Base-by-base conservation (phyloP, 1,140 invertebrate genomes). In the Sitobion miscanthi region DNA sequence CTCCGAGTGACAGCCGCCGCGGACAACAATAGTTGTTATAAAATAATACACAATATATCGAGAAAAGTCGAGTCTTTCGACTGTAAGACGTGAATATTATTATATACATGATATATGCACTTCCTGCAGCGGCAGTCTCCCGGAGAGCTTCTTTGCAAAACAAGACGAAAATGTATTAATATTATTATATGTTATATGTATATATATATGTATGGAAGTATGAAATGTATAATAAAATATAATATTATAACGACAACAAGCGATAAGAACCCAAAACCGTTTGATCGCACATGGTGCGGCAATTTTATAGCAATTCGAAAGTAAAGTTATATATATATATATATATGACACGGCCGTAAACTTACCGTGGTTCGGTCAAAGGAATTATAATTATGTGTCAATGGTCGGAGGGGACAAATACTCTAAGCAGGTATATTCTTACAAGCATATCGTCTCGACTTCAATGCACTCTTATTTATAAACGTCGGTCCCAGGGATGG, bases 241-340 rank as follows among this genome's bases (percentile, higher is more conserved):
- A 38, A 35, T 45, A 45, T 25, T 11, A 42, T 62, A 82, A 82
- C 30, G 49, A 91, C 38, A 47, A 82, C n/a, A 91, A 92, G 91
- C 91, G 69, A 89, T n/a, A 92, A 92, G 90, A 92, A 83, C 91
- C 91, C 69, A 92, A 92, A 92, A 82, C 91, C 91, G 35, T 89
- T 89, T 57, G 47, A n/a, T 88, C 7, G 30, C 52, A 25, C 35
- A 25, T 35, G 6, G 38, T n/a, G 35, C 6, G 23, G 83, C 21
- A 6, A 52, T 88, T 49, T 88, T 49, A 38, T 38, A 88, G 86
- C 86, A 49, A 88, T 8, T 47, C 45, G 25, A 42, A 23, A 42
- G 38, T 38, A 9, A 45, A 8, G 9, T 7, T 87, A 49, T 77
- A 69, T 69, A n/a, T 25, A 9, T 62, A 30, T 62, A 69, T 69